phyloP scores from a whole-genome alignment of 2,113 vertebrate species.

The Cheirogaleus medius region DNA sequence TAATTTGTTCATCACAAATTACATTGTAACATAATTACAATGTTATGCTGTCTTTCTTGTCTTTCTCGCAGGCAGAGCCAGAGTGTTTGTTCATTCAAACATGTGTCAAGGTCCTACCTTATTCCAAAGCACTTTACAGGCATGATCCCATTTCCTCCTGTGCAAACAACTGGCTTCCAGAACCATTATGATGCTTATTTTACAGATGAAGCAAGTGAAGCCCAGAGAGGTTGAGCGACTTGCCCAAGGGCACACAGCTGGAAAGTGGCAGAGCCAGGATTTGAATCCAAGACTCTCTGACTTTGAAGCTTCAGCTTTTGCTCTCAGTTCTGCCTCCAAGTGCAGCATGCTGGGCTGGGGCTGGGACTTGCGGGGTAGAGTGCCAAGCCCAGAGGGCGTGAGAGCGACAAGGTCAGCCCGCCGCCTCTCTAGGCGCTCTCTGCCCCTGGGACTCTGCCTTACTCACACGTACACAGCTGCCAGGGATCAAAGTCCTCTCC shows the following conservation, averaged over 20 bases:
- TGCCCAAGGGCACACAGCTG: background rate
- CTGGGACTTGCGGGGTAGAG: background rate
- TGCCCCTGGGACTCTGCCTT: slow-evolving; percentile 53
- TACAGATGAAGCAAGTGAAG: background rate
- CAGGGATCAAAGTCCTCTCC: slow-evolving; percentile 74
- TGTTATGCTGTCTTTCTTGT: background rate
- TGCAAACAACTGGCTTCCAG: background rate
- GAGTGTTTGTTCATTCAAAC: background rate
- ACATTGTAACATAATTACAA: too few species aligned
- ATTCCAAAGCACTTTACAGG: background rate
- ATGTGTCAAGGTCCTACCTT: background rate
- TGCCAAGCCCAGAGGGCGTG: slow-evolving; percentile 35
- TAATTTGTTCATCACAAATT: background rate
- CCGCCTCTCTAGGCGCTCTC: slow-evolving; percentile 39
- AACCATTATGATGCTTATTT: background rate
- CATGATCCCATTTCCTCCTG: background rate
- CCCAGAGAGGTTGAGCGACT: background rate
- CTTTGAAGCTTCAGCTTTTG: background rate
- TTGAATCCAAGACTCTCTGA: background rate
- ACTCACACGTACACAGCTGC: slow-evolving; percentile 75
- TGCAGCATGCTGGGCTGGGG: background rate
- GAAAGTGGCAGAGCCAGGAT: too few species aligned
- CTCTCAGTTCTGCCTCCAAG: background rate
- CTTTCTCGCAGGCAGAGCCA: background rate
- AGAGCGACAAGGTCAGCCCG: slow-evolving; percentile 19